These are phyloP conservation scores for Disparrhopalites patrizii DNA, from an alignment of 2,888 invertebrate genomes.

Conservation along the genomic window DNA sequence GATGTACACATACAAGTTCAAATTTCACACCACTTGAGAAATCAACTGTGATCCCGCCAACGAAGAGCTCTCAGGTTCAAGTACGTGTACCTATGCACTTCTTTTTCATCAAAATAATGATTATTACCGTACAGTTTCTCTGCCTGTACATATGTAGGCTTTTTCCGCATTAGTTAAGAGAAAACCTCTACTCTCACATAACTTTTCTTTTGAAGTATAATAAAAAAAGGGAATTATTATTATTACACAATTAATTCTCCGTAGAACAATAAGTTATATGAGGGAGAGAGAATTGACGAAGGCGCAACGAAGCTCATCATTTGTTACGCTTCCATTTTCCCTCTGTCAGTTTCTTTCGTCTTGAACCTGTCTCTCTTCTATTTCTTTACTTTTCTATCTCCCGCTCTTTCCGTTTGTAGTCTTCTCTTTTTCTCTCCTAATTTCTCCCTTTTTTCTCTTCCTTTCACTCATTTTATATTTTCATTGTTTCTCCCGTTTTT, in stretches of 20 bases:
- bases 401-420: too few relatives aligned
- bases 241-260: constrained; percentile 3
- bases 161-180: neutral
- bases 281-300: neutral
- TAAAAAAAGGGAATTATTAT: neutral
- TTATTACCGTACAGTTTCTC: neutral
- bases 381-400: too few relatives aligned
- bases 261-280: constrained; percentile 11
- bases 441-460: neutral
- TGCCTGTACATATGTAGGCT: neutral
- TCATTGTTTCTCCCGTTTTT: too few relatives aligned
- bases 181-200: neutral
- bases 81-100: too few relatives aligned
- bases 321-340: constrained; percentile 6
- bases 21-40: too few relatives aligned
- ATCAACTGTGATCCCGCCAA: too few relatives aligned
- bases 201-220: too few relatives aligned
- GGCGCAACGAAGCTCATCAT: neutral
- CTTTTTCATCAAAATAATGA: neutral
- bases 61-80: too few relatives aligned
- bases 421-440: constrained; percentile 3
- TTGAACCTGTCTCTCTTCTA: too few relatives aligned
- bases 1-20: too few relatives aligned
- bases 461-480: neutral
- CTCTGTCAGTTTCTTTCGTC: too few relatives aligned